Conservation (phyloP, 2,888 invertebrate genomes). For the Anthophora plumipes region DNA sequence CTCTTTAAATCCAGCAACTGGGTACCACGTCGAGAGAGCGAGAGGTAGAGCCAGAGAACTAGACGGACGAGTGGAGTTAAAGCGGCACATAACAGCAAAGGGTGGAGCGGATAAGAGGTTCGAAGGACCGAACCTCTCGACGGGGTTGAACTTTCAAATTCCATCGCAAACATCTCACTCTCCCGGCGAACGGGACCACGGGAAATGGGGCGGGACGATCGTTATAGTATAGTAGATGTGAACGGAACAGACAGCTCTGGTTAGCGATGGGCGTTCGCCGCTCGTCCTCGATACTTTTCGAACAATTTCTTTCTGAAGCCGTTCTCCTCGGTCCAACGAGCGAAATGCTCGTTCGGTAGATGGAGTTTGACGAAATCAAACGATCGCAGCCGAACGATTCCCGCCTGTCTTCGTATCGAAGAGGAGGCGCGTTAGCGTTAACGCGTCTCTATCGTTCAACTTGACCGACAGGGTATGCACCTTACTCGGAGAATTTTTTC, state of each 20-base stretch:
- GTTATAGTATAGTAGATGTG: constrained; percentile 34
- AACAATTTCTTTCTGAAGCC: not conserved
- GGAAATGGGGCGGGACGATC: constrained; percentile 25
- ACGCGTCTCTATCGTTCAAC: not conserved
- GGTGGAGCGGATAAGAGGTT: constrained; percentile 67
- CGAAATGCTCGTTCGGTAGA: no score
- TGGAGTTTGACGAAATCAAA: no score
- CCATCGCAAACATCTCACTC: constrained; percentile 71
- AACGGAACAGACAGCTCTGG: constrained; percentile 25
- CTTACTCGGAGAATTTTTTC: not conserved
- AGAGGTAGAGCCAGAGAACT: constrained; percentile 15
- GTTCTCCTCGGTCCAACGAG: not conserved
- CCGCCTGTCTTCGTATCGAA: not conserved
- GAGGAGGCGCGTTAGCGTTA: not conserved
- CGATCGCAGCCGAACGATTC: no score
- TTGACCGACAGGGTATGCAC: not conserved
- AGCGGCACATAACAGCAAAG: constrained; percentile 65
- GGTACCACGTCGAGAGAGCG: not conserved
- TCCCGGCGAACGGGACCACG: constrained; percentile 23
- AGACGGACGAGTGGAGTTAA: constrained; percentile 65
- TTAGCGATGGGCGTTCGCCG: constrained; percentile 33
- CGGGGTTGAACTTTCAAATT: constrained; percentile 70
- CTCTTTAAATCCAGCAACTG: constrained; percentile 46
- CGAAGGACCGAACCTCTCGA: constrained; percentile 63
- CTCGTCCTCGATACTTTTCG: not conserved